Conservation (phyloP, 2,113 vertebrate genomes). For the Chionodraco myersi region DNA sequence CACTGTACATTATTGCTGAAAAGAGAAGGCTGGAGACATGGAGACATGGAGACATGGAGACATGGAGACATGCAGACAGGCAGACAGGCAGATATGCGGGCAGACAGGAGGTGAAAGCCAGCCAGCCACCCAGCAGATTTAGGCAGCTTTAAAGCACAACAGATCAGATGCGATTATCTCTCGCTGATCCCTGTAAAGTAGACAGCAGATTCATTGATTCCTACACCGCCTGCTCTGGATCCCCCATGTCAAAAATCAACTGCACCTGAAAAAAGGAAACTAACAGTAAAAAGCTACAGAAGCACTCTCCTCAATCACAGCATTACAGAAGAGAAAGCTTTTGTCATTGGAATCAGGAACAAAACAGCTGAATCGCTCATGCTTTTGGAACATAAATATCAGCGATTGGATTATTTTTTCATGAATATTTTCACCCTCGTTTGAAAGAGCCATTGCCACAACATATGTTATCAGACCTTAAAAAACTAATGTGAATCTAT, state of each 20-base stretch:
- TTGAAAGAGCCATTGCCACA: too few relatives aligned
- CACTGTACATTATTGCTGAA: not conserved
- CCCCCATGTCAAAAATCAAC: slow-evolving; percentile 40
- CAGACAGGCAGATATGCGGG: slow-evolving; percentile 13
- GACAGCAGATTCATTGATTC: slow-evolving; percentile 72
- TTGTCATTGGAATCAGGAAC: not conserved
- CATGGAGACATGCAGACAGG: not conserved
- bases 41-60: not conserved
- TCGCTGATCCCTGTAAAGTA: slow-evolving; percentile 73
- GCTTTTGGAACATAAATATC: slow-evolving; percentile 5
- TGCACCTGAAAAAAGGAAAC: not conserved
- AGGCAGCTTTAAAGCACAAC: slow-evolving; percentile 74
- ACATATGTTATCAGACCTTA: too few relatives aligned
- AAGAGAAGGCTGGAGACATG: not conserved
- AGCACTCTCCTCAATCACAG: not conserved
- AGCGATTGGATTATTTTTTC: slow-evolving; percentile 21
- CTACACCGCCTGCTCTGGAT: slow-evolving; percentile 36
- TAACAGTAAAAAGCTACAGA: not conserved
- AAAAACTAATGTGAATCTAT: too few relatives aligned
- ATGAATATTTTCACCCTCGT: slow-evolving; percentile 35
- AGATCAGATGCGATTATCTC: slow-evolving; percentile 79
- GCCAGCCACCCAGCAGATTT: slow-evolving; percentile 66
- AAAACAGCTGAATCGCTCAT: slow-evolving; percentile 7
- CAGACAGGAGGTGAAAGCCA: slow-evolving; percentile 69
- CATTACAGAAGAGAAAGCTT: not conserved